Evolutionary conservation across 2,113 vertebrate species (phyloP).

Genomic region (Leucosticte australis): DNA sequence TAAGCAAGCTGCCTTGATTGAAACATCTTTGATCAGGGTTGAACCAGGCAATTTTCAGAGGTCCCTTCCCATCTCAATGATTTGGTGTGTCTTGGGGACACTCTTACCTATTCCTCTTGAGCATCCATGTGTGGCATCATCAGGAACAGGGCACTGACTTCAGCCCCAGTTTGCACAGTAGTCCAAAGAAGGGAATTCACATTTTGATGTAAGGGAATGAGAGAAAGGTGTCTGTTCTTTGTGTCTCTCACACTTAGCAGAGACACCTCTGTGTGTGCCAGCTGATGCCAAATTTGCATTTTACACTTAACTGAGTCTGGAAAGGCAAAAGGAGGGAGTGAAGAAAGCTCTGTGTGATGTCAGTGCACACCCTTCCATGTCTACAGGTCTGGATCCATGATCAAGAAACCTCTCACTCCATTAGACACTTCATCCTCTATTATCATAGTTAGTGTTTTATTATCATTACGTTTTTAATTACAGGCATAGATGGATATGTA

Average conservation of each 20-base stretch:
- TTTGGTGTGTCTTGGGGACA: not conserved
- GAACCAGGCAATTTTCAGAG: not conserved
- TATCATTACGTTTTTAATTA: conserved; percentile 7
- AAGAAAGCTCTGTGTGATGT: not conserved
- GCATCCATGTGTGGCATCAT: not conserved
- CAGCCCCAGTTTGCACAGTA: not conserved
- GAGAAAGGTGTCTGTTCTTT: not conserved
- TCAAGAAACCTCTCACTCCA: not conserved
- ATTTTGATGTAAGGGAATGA: not conserved
- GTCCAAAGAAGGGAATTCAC: not conserved
- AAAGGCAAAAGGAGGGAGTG: not conserved
- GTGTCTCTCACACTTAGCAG: not conserved
- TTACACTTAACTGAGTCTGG: not conserved
- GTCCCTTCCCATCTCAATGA: not conserved
- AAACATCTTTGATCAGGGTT: not conserved
- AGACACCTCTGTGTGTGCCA: not conserved
- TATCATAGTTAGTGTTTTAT: not conserved
- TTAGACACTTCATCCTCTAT: not conserved
- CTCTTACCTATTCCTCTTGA: not conserved
- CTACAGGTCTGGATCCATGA: not conserved
- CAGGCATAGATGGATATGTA: not conserved
- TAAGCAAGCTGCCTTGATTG: not conserved
- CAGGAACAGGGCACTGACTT: not conserved
- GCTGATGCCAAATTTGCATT: not conserved
- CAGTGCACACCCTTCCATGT: not conserved